Evolutionary conservation across 1,140 invertebrate genomes (phyloP).

Genomic region (Acyrthosiphon pisum): DNA sequence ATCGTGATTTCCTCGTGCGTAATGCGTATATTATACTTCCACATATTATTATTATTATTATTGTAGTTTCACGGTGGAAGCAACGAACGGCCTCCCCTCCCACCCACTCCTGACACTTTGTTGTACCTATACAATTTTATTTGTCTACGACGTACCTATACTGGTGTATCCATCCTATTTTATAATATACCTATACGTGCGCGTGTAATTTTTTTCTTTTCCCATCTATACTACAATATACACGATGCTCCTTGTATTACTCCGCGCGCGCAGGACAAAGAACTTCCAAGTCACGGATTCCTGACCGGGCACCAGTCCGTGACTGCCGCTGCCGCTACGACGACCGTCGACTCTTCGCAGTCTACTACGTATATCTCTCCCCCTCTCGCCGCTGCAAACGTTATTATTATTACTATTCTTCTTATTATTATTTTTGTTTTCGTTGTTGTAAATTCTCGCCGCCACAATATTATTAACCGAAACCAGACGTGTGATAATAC

Average conservation of each 20-base stretch:
- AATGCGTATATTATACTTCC: no score
- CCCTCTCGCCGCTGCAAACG: background rate
- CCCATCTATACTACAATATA: background rate
- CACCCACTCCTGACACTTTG: background rate
- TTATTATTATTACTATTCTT: background rate
- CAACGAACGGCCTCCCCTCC: background rate
- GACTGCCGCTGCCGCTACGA: background rate
- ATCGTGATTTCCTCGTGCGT: slow-evolving; percentile 12
- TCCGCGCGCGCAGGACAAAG: slow-evolving; percentile 35
- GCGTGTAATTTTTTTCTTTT: slow-evolving; percentile 21
- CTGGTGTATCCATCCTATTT: background rate
- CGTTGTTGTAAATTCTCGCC: background rate
- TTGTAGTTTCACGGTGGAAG: background rate
- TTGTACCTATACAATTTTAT: background rate
- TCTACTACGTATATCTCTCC: background rate
- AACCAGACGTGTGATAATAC: background rate
- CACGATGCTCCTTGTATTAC: slow-evolving; percentile 12
- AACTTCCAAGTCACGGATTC: slow-evolving; percentile 55
- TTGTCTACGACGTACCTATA: background rate
- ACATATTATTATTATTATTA: background rate
- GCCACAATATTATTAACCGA: background rate
- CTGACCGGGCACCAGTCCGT: slow-evolving; percentile 50
- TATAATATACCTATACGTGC: background rate
- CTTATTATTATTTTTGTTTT: background rate
- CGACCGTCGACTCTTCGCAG: background rate